These are phyloP conservation scores for Furnarius figulus DNA, from an alignment of 2,113 vertebrate species.

Conservation along the genomic window DNA sequence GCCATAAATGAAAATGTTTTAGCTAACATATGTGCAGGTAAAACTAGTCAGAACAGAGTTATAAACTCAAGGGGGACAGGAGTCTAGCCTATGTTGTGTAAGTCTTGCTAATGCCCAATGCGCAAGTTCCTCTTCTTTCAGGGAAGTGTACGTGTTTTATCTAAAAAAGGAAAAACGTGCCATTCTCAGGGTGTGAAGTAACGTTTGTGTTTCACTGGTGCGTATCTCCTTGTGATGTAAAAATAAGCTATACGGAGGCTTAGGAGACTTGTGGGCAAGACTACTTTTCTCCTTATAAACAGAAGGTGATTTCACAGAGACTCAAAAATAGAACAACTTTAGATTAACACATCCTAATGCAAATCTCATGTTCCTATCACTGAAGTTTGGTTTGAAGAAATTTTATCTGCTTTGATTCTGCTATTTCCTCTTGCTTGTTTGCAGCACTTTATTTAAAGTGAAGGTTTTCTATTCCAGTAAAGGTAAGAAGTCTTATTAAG, in stretches of 20 bases:
- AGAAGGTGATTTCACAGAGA: slow-evolving; percentile 22
- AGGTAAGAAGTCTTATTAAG: not conserved
- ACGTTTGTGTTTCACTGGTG: not conserved
- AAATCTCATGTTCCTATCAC: not conserved
- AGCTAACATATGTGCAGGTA: not conserved
- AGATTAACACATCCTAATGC: not conserved
- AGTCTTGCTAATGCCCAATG: not conserved
- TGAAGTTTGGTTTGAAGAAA: not conserved
- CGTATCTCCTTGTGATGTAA: slow-evolving; percentile 29
- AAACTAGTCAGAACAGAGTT: not conserved
- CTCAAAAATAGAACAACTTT: not conserved
- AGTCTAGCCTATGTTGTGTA: not conserved
- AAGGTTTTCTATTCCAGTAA: not conserved
- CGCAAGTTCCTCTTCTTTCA: slow-evolving; percentile 34
- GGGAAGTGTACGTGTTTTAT: not conserved
- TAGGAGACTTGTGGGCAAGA: slow-evolving; percentile 2
- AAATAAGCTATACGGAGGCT: not conserved
- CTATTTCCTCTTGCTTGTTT: slow-evolving; percentile 2
- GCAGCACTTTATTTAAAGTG: not conserved
- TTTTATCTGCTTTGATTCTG: not conserved
- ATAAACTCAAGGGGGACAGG: not conserved
- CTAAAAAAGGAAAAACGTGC: slow-evolving; percentile 61
- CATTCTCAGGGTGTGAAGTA: slow-evolving; percentile 6
- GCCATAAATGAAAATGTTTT: not conserved
- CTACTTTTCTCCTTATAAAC: not conserved